Conservation (phyloP, 2,113 vertebrate genomes). For the Caranx ignobilis region DNA sequence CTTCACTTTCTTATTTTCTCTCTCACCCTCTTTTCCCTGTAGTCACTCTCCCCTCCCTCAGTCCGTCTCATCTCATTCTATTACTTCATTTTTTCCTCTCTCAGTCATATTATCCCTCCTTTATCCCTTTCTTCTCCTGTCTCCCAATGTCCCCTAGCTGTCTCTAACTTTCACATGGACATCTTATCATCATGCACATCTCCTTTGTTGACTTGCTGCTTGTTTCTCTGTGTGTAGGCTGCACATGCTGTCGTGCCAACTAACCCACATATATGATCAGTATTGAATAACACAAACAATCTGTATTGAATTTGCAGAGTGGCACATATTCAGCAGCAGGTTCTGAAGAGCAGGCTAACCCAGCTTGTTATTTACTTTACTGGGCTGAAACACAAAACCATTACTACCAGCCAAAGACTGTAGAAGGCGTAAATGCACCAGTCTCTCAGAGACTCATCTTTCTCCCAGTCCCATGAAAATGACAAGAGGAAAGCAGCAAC, state of each 20-base stretch:
- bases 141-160: slow-evolving; percentile 19
- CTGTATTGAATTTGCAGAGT: slow-evolving; percentile 6
- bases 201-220: slow-evolving; percentile 19
- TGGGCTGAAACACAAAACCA: not conserved
- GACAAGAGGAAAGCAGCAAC: not conserved
- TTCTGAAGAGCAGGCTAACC: not conserved
- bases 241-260: slow-evolving; percentile 3
- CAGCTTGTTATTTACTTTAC: not conserved
- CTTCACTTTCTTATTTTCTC: slow-evolving; percentile 36
- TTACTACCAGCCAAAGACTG: not conserved
- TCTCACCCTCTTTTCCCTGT: slow-evolving; percentile 16
- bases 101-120: slow-evolving; percentile 37
- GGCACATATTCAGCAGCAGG: not conserved
- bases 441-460: not conserved
- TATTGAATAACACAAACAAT: not conserved
- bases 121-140: slow-evolving; percentile 38
- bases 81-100: slow-evolving; percentile 42
- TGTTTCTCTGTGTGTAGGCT: slow-evolving; percentile 3
- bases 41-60: slow-evolving; percentile 19
- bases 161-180: slow-evolving; percentile 27
- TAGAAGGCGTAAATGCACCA: not conserved
- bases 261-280: slow-evolving; percentile 1
- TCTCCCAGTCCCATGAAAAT: not conserved
- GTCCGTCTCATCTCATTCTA: slow-evolving; percentile 7
- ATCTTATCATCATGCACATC: not conserved